Percentiles rank a stretch among this genome's conserved stretches.
These are phyloP conservation scores for Minunthozetes semirufus DNA, from an alignment of 2,888 invertebrate species.

Conservation along the genomic window DNA sequence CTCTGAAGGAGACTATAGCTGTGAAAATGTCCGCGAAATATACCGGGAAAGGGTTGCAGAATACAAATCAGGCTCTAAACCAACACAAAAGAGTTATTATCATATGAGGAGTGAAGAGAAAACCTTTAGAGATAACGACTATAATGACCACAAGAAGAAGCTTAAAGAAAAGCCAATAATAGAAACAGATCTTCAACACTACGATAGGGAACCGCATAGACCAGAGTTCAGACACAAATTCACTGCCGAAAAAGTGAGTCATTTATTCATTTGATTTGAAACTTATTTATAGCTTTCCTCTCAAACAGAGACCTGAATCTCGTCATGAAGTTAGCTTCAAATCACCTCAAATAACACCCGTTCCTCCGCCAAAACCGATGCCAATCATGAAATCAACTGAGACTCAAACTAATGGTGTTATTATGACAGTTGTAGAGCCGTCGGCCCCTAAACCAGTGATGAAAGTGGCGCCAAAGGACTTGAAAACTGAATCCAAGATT, in stretches of 20 bases:
- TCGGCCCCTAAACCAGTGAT: slow-evolving; percentile 6
- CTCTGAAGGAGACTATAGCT: slow-evolving; percentile 23
- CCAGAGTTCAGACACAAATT: slow-evolving; percentile 4
- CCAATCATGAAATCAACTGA: slow-evolving; percentile 19
- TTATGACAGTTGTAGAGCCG: background rate
- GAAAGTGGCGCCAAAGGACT: slow-evolving; percentile 2
- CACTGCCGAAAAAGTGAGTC: slow-evolving; percentile 19
- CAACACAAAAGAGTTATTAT: slow-evolving; percentile 7
- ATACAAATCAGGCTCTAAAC: slow-evolving; percentile 23
- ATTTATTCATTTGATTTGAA: background rate
- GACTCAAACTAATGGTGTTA: slow-evolving; percentile 5
- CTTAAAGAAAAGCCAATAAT: background rate
- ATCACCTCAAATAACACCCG: background rate
- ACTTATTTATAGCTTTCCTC: background rate
- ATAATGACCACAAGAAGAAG: background rate
- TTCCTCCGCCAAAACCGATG: background rate
- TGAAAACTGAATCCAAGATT: slow-evolving; percentile 30
- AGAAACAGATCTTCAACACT: background rate
- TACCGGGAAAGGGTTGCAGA: slow-evolving; percentile 15
- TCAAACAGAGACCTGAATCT: slow-evolving; percentile 13
- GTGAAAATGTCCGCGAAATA: slow-evolving; percentile 20
- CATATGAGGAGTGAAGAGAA: slow-evolving; percentile 22
- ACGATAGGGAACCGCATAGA: slow-evolving; percentile 14
- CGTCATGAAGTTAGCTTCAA: slow-evolving; percentile 5
- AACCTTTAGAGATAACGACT: background rate